phyloP scores from a whole-genome alignment of 2,113 vertebrate species.

The Melanerpes formicivorus region DNA sequence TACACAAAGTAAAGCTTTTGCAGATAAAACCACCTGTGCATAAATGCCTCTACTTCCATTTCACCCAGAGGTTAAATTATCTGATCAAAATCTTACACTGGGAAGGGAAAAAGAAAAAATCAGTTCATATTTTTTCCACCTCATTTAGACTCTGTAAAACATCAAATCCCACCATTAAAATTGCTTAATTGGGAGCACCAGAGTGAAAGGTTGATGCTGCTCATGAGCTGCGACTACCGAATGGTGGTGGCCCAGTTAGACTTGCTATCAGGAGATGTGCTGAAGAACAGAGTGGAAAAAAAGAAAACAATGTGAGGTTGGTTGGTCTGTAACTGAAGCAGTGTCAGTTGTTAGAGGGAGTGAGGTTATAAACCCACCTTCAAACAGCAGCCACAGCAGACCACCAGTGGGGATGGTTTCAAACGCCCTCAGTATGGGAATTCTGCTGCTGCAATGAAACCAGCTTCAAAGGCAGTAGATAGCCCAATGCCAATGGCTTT shows the following conservation, averaged over 20 bases:
- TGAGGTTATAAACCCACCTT: neutral
- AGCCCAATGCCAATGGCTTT: neutral
- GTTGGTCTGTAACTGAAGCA: neutral
- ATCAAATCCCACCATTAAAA: slow-evolving; percentile 49
- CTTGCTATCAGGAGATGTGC: neutral
- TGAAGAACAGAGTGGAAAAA: neutral
- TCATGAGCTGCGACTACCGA: neutral
- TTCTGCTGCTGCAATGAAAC: neutral
- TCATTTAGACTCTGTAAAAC: slow-evolving; percentile 54
- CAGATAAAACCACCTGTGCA: slow-evolving; percentile 30
- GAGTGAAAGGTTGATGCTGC: slow-evolving; percentile 31
- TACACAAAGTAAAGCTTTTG: neutral
- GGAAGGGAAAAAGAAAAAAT: neutral
- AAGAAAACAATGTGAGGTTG: neutral
- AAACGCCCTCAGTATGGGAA: neutral
- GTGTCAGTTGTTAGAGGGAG: neutral
- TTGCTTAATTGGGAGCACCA: slow-evolving; percentile 27
- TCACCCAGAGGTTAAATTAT: slow-evolving; percentile 49
- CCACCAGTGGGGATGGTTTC: neutral
- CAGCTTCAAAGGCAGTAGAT: neutral
- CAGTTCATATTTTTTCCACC: slow-evolving; percentile 30
- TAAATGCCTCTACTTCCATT: slow-evolving; percentile 31
- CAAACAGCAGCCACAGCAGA: neutral
- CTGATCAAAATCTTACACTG: slow-evolving; percentile 37
- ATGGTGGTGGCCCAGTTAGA: neutral